A percentile compares a stretch with the other conserved stretches of the same genome.
Conservation (phyloP, 2,888 invertebrate genomes). For the Drosophila nigritarsus region DNA sequence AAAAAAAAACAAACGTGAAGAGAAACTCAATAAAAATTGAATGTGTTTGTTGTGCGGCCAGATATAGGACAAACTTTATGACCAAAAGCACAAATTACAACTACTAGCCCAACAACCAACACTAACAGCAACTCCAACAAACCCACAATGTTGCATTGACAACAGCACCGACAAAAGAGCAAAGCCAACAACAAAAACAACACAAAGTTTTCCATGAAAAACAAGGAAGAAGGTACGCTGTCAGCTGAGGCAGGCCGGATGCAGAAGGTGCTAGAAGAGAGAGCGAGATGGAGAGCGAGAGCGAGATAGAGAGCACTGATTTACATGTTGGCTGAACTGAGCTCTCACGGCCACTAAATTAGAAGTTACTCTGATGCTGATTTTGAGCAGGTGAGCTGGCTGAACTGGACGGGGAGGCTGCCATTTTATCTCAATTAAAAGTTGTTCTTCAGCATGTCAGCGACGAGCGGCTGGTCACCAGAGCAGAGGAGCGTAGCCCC, state of each 20-base stretch:
- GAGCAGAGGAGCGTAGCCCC: conserved; percentile 15
- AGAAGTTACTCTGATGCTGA: conserved; percentile 81
- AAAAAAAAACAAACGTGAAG: conserved; percentile 16
- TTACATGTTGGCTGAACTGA: conserved; percentile 71
- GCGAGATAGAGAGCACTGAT: conserved; percentile 60
- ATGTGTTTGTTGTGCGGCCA: conserved; percentile 58
- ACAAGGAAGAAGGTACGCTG: conserved; percentile 48
- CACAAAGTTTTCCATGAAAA: conserved; percentile 66
- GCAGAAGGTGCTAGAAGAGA: conserved; percentile 60
- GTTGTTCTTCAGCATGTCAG: conserved; percentile 79
- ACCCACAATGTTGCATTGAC: conserved; percentile 27
- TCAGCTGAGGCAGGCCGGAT: conserved; percentile 19
- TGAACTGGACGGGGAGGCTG: conserved; percentile 33
- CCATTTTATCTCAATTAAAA: conserved; percentile 80
- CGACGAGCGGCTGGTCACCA: conserved; percentile 33
- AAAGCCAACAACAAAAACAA: conserved; percentile 42
- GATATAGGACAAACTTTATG: conserved; percentile 65
- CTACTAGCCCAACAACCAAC: conserved; percentile 42
- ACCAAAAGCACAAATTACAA: conserved; percentile 76
- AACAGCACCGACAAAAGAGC: conserved; percentile 30
- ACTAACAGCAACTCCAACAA: conserved; percentile 11
- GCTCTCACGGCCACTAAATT: conserved; percentile 79
- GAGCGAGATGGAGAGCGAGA: conserved; percentile 50
- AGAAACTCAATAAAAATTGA: conserved; percentile 47
- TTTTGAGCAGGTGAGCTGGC: conserved; percentile 47